Evolutionary conservation across 2,888 invertebrate genomes (phyloP), one percentile per base, ranked within the genome.

Genomic region (Aricia artaxerxes): DNA sequence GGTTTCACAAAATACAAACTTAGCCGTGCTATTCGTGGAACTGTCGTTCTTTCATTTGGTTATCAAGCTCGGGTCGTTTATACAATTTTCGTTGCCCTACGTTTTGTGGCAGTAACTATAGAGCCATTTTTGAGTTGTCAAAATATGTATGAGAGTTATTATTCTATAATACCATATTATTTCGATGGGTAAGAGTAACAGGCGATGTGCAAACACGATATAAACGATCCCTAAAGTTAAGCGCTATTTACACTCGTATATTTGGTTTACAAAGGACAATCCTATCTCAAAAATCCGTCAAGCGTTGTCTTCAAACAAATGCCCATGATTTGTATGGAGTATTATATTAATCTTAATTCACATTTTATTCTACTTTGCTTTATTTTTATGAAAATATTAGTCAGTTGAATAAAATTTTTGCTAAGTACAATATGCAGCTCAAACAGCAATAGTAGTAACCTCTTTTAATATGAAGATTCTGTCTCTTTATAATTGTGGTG

Each of bases 261-360:
- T 73, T 69, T 73, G 76, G 76, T 57, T 57, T 57, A 76, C 57
- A 75, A 24, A 75, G 75, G 24, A 75, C 75, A 75, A 75, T n/a
- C n/a, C 75, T 49, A 73, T 73, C 31, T 35, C 31, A 57, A 57
- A 76, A 76, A 76, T 53, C 57, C 35, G 76, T 53, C 76, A 31
- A 31, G 31, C 57, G 76, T 76, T 16, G 31, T 40, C 40, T 38
- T 73, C 44, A 75, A 49, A 75, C 38, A 24, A 49, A 24, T 75
- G 69, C 69, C 69, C 7, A 38, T 38, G 69, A 64, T 64, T 64
- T 64, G 31, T 24, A 69, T 69, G 35, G 69, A 69, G 16, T 6
- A 69, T 69, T 69, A 69, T 4, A 69, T 69, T 69, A 13, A 35
- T 69, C 38, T 69, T 13, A 69, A 69, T 2, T 35, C 13, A 1